These are phyloP conservation scores for Lophotriccus pileatus DNA, from an alignment of 2,797 vertebrate genomes.

Conservation along the genomic window DNA sequence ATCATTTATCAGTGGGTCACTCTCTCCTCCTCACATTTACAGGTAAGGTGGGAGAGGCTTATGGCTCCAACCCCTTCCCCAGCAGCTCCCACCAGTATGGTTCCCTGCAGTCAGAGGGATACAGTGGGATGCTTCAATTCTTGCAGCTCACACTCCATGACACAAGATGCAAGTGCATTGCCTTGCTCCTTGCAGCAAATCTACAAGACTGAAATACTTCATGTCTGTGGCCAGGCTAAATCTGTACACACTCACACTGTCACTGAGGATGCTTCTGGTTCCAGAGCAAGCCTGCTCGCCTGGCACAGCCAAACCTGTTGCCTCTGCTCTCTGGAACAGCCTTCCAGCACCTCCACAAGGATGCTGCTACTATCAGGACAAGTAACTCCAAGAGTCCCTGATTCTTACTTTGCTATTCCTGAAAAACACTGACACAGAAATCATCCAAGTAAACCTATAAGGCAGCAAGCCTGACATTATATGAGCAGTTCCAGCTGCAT, in stretches of 20 bases:
- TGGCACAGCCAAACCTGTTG: background rate
- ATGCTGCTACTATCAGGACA: background rate
- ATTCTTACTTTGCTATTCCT: background rate
- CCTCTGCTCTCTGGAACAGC: background rate
- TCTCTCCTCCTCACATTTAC: background rate
- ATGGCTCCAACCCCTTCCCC: background rate
- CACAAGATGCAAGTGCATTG: background rate
- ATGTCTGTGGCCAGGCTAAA: background rate
- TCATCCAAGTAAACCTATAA: background rate
- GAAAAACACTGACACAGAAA: background rate
- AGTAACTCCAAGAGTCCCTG: background rate
- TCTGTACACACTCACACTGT: background rate
- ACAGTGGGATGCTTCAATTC: background rate
- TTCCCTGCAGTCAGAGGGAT: background rate
- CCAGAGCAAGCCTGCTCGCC: background rate
- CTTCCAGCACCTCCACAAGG: background rate
- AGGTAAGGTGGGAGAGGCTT: background rate
- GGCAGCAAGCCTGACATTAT: background rate
- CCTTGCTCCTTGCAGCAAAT: background rate
- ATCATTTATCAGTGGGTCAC: background rate
- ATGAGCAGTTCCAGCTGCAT: background rate
- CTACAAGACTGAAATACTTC: background rate
- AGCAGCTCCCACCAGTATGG: background rate
- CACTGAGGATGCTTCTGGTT: background rate
- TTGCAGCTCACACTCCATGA: rapidly evolving